These are phyloP conservation scores for Furcifer pardalis DNA, from an alignment of 2,797 vertebrate species.

Conservation along the genomic window DNA sequence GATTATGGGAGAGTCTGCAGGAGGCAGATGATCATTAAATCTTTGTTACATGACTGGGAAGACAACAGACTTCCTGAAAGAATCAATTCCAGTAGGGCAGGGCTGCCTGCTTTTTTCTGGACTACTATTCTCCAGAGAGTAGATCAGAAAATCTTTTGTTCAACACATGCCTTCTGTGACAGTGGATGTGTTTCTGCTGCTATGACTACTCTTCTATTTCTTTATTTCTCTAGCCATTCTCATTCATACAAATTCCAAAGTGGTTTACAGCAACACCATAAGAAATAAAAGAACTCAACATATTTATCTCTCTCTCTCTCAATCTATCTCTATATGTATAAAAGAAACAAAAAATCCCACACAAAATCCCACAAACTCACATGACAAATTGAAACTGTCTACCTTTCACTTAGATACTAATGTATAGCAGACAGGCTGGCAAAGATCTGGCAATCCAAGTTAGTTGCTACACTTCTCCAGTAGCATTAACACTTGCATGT, in stretches of 20 bases:
- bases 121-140: not conserved
- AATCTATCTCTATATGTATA: too few relatives aligned
- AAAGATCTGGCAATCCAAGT: not conserved
- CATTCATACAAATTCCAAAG: not conserved
- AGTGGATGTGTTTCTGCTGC: not conserved
- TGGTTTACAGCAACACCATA: not conserved
- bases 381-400: not conserved
- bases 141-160: not conserved
- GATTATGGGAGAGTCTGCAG: not conserved
- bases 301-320: too few relatives aligned
- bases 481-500: not conserved
- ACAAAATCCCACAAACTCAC: not conserved
- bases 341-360: too few relatives aligned
- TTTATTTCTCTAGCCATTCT: not conserved
- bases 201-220: not conserved
- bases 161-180: not conserved
- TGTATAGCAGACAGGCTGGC: not conserved
- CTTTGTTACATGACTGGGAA: not conserved
- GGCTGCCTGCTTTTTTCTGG: not conserved
- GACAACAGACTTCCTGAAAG: not conserved
- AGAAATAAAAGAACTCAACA: not conserved
- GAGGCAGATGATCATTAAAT: not conserved
- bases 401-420: not conserved
- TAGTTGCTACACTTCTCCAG: not conserved
- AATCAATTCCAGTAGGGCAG: not conserved